phyloP scores from a whole-genome alignment of 2,797 vertebrate genomes.

The Peromyscus melanophrys region DNA sequence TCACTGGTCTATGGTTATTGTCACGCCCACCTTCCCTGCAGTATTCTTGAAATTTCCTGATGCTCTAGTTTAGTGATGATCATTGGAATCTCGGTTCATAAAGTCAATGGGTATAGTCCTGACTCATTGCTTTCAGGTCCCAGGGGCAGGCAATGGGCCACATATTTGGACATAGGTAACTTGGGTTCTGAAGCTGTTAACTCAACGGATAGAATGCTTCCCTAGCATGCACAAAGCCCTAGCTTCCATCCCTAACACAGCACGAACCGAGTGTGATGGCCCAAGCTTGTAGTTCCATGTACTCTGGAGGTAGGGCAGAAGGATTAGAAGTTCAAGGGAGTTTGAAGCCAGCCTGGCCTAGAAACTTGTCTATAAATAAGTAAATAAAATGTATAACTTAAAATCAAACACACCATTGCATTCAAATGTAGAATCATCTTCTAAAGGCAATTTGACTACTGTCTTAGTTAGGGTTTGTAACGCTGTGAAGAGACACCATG shows the following conservation, averaged over 20 bases:
- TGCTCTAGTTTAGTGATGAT: not conserved
- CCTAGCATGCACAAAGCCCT: not conserved
- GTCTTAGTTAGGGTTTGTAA: not conserved
- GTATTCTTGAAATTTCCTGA: not conserved
- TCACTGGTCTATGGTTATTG: not conserved
- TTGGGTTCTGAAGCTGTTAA: not conserved
- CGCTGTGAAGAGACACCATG: not conserved
- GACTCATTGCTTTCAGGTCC: not conserved
- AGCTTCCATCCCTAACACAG: not conserved
- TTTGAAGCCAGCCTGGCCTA: not conserved
- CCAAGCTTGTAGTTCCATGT: not conserved
- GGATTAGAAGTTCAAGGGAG: too few relatives aligned
- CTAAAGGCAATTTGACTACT: not conserved
- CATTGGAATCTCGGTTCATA: too few relatives aligned
- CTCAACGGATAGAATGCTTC: not conserved
- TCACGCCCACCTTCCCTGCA: fast-evolving
- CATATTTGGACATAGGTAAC: not conserved
- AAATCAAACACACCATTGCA: not conserved
- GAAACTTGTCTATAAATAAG: not conserved
- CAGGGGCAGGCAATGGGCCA: not conserved
- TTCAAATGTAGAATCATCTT: not conserved
- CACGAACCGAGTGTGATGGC: too few relatives aligned
- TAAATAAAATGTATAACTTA: not conserved
- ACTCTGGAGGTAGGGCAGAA: not conserved
- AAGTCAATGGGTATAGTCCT: not conserved